Evolutionary conservation across 2,113 vertebrate species (phyloP), one percentile per base, ranked within the genome.

Genomic region (Ancistrus triradiatus): DNA sequence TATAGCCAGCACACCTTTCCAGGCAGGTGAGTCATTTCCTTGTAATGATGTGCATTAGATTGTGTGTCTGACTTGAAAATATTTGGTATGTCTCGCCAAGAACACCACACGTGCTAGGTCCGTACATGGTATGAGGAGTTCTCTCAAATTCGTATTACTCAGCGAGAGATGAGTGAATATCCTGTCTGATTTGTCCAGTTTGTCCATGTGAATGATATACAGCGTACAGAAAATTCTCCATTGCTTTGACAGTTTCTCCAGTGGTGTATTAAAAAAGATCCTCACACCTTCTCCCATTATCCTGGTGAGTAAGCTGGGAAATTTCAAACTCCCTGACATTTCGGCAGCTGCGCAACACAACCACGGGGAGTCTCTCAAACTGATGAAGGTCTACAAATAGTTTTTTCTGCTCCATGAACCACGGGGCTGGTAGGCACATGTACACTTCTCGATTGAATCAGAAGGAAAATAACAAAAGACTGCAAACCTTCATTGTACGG

Each of bases 291-390:
- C 2, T 22, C 22, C 51, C 35, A 43, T 18, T 42, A 19, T 55
- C 49, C 42, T 38, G 14, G 14, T 3, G 42, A 40, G 61, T 60
- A 48, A 65, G 48, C 58, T 19, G n/a, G 18, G 25, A 22, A 27
- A 43, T 50, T 72, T 56, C 24, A 62, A 40, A 50, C 50, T 18
- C 31, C 44, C 57, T 62, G 63, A 58, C 58, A 62, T 63, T 68
- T 68, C 28, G 56, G 28, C 15, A 31, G 53, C 40, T n/a, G 43
- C 17, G 21, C n/a, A 17, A 33, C 13, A 18, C 9, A 28, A 37
- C 65, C 47, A 9, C 25, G 10, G 13, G 55, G 43, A 63, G 60
- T 53, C 59, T 51, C 67, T 49, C 43, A 47, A 51, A 69, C 31
- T 40, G 13, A 47, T 56, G 22, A 6, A 49, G 48, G 33, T 50